phyloP scores from a whole-genome alignment of 2,113 vertebrate genomes.

The Stictonetta naevosa region DNA sequence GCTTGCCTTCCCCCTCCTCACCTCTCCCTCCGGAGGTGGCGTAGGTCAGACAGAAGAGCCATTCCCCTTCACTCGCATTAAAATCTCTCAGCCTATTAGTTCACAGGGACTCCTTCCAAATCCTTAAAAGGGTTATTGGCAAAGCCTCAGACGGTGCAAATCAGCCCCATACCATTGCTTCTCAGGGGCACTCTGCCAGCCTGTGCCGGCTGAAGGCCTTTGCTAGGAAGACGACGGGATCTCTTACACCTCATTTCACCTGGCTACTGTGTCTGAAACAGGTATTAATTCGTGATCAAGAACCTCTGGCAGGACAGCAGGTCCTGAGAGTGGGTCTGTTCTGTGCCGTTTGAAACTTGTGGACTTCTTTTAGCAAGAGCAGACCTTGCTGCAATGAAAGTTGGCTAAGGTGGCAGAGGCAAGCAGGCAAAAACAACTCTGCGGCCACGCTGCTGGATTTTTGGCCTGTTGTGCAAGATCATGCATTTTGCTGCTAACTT shows the following conservation, averaged over 20 bases:
- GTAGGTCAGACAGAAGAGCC: background rate
- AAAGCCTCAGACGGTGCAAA: conserved; percentile 24
- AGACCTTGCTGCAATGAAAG: background rate
- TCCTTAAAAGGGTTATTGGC: conserved; percentile 54
- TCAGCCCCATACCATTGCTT: background rate
- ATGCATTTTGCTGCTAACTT: background rate
- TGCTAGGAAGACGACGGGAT: background rate
- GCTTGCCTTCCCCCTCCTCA: background rate
- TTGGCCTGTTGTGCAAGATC: background rate
- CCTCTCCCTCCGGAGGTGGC: background rate
- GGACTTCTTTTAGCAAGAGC: background rate
- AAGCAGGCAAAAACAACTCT: background rate
- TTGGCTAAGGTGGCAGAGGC: background rate
- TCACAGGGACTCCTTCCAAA: conserved; percentile 47
- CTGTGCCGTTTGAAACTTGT: accelerated
- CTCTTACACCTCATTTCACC: conserved; percentile 8
- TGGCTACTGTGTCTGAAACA: background rate
- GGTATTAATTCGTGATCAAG: background rate
- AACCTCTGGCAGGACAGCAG: background rate
- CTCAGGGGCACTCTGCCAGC: background rate
- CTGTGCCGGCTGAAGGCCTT: background rate
- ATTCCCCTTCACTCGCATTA: background rate
- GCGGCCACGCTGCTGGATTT: background rate
- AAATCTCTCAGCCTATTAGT: conserved; percentile 11
- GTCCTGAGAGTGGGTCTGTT: background rate